phyloP scores from a whole-genome alignment of 2,888 invertebrate species.

The Pogonocherus hispidulus region DNA sequence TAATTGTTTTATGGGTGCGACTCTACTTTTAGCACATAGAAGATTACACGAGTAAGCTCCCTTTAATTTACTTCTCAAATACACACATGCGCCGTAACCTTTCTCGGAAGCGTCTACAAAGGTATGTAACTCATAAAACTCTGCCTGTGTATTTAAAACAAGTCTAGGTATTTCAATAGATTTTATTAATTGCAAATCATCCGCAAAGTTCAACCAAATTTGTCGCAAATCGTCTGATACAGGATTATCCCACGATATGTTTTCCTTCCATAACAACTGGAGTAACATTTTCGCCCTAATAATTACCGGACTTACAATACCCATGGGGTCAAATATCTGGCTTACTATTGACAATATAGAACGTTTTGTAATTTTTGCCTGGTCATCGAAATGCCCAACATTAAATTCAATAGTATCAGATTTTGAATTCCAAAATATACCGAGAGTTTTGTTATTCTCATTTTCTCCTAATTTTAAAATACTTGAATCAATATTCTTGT shows the following conservation, averaged over 20 bases:
- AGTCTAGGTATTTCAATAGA: constrained; percentile 11
- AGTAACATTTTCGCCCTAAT: constrained; percentile 29
- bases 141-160: neutral
- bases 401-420: constrained; percentile 15
- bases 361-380: constrained; percentile 18
- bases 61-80: constrained; percentile 2
- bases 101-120: constrained; percentile 18
- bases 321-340: constrained; percentile 25
- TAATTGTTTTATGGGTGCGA: constrained; percentile 16
- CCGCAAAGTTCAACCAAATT: constrained; percentile 18
- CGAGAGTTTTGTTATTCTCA: constrained; percentile 20
- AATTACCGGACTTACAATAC: constrained; percentile 18
- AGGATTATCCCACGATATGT: constrained; percentile 20
- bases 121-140: neutral
- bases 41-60: constrained; percentile 9
- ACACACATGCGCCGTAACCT: constrained; percentile 17
- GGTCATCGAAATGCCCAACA: neutral
- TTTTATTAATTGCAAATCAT: too few relatives aligned
- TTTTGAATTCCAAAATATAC: constrained; percentile 17
- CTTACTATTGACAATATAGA: constrained; percentile 2
- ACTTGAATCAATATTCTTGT: constrained; percentile 2
- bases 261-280: constrained; percentile 28
- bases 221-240: constrained; percentile 5
- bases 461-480: constrained; percentile 5
- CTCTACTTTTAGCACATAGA: constrained; percentile 8